These are phyloP conservation scores for Fissipunctia ypsillon DNA, from an alignment of 2,888 invertebrate genomes.

Conservation along the genomic window DNA sequence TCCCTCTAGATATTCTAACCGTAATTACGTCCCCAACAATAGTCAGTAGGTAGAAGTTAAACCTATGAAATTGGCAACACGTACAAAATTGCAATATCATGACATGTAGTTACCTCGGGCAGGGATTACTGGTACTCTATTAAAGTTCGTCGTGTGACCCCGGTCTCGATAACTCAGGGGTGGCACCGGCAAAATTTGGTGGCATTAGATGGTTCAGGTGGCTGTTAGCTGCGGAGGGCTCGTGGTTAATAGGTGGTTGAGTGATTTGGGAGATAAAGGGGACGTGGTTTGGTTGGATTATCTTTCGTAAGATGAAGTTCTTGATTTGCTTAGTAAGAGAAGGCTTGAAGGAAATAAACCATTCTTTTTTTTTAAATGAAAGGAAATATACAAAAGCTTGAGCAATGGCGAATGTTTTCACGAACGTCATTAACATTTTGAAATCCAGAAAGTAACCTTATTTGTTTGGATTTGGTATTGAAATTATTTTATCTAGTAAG, in stretches of 20 bases:
- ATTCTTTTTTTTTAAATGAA: neutral
- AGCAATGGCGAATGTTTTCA: neutral
- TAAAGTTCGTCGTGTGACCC: constrained; percentile 72
- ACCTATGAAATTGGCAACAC: constrained; percentile 63
- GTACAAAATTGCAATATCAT: constrained; percentile 73
- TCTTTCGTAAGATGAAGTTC: neutral
- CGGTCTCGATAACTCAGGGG: constrained; percentile 57
- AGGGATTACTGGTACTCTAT: constrained; percentile 74
- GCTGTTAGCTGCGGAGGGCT: constrained; percentile 14
- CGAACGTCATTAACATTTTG: neutral
- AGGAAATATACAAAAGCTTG: neutral
- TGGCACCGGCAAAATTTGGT: constrained; percentile 30
- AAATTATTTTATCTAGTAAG: neutral
- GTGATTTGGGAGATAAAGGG: constrained; percentile 24
- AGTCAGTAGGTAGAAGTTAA: constrained; percentile 45
- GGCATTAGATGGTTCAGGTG: constrained; percentile 21
- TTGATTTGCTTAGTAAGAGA: neutral
- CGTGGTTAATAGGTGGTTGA: constrained; percentile 35
- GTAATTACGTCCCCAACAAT: constrained; percentile 36
- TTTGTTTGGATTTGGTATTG: neutral
- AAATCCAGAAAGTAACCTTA: neutral
- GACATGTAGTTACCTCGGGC: constrained; percentile 61
- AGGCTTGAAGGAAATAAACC: too few species aligned
- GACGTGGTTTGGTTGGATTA: constrained; percentile 8
- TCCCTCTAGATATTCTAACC: neutral